Base-by-base conservation (phyloP, 2,888 invertebrate genomes). In the Tupiocoris notatus region DNA sequence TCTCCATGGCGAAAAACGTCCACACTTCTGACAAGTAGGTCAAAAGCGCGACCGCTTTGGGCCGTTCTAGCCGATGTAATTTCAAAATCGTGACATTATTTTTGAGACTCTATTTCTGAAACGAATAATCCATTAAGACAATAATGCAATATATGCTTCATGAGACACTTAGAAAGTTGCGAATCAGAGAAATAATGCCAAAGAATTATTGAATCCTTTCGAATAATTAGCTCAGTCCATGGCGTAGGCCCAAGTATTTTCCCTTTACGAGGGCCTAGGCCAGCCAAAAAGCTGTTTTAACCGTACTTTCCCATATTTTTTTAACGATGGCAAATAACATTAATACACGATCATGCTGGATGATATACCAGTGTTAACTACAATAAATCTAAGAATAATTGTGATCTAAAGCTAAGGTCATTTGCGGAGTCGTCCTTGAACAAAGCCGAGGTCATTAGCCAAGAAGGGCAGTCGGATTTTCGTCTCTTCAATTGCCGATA, bases 401-500 rank as follows among this genome's bases (percentile, higher is more conserved):
- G 39, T 7, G 39, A 39, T 39, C 3, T 39, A 39, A 39, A 39
- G 39, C 39, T 39, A 39, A 12, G 39, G 39, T 39, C 39, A 12
- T 39, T 39, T 39, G 39, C n/a, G 39, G 39, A 3, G 59, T 25
- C 58, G 73, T 62, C 73, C 25, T 17, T 54, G 9, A 21, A 22
- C 7, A 63, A 39, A 22, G 62, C 73, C 61, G 24, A 54, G 54
- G 73, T 73, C 73, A 16, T 25, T 62, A 25, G 23, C 22, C 67
- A 56, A 12, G 17, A 56, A 67, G 12, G 20, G 56, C 17, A 2
- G 7, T 25, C 17, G 18, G 6, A 18, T 54, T 54, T 54, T 73
- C 54, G 16, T 21, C 21, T 16, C 18, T 16, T 84, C 84, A 86
- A 78, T 84, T 85, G 77, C 83, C 81, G 1, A 93, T 89, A 82